Conservation (phyloP, 2,797 vertebrate species). For the Sciurus carolinensis region DNA sequence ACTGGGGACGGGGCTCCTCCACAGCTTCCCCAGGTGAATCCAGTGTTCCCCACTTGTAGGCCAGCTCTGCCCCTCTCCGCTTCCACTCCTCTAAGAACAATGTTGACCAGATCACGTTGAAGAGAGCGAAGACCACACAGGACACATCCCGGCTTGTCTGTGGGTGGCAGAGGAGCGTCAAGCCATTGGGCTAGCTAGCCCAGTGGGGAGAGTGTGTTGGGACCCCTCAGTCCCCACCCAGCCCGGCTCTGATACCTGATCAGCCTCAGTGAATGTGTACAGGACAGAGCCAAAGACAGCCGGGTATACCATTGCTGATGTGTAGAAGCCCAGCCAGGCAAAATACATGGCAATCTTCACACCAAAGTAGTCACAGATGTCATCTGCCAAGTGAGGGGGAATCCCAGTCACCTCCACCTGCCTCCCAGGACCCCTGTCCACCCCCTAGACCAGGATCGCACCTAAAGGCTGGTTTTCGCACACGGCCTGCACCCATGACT, state of each 20-base stretch:
- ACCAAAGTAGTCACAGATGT: conserved; percentile 99
- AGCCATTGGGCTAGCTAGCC: neutral
- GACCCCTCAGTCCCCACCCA: neutral
- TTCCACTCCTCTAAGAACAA: conserved; percentile 99
- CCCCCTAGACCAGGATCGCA: conserved; percentile 72
- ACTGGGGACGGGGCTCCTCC: conserved; percentile 97
- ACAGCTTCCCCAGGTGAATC: conserved; percentile 94
- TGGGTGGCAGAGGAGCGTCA: conserved; percentile 55
- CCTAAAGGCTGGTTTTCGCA: conserved; percentile 97
- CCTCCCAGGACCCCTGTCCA: neutral
- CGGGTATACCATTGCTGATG: conserved; percentile 98
- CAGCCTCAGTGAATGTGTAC: conserved; percentile 96
- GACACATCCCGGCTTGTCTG: conserved; percentile 98
- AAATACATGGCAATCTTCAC: conserved; percentile 99
- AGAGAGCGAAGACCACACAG: conserved; percentile 97
- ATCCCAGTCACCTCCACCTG: neutral
- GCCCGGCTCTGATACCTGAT: conserved; percentile 92
- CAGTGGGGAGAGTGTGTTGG: rapidly evolving
- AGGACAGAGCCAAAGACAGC: conserved; percentile 97
- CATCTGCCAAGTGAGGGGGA: conserved; percentile 89
- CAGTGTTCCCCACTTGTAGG: conserved; percentile 98
- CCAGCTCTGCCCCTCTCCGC: conserved; percentile 95
- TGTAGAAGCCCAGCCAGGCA: conserved; percentile 99
- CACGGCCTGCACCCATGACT: conserved; percentile 98
- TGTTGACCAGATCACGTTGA: conserved; percentile 98